Evolutionary conservation across 1,140 invertebrate genomes (phyloP), one percentile per base, ranked within the genome.

Genomic region (Lerema accius): DNA sequence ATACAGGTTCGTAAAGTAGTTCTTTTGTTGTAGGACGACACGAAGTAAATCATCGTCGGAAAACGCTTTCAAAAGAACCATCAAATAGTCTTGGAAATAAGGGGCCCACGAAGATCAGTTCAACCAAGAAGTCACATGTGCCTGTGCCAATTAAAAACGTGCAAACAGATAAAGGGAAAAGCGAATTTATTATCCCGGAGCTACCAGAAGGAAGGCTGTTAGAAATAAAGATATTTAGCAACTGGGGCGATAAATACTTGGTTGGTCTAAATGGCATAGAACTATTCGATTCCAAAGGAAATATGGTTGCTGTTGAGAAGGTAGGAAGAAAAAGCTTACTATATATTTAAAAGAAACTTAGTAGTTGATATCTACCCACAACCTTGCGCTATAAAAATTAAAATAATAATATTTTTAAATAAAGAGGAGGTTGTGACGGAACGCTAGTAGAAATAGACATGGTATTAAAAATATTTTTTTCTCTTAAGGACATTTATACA

Each of bases 241-340:
- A 96, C 13, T 97, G 96, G 96, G 96, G 96, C n/a, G 96, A 97
- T 79, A 93, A 94, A 69, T 93, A 95, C 88, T 95, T 95, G 73
- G 93, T 97, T 46, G 96, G 96, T 7, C 80, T 97, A 9, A 96
- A 96, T 77, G 96, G 96, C 0, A 93, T 97, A 37, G 96, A 97
- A 86, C 88, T 97, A 55, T 97, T 96, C 80, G 93, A 93, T 58
- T 84, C 83, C 51, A 91, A 91, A 43, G 96, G 96, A 5, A 89
- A 93, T 67, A 84, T 92, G 4, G 91, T 93, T 2, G 69, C 81
- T 46, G 85, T 94, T 50, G 89, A 91, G 78, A 91, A 93, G 84
- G 93, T 94, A 82, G 69, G 28, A 39, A 3, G 4, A 49, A 1
- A 56, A n/a, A n/a, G n/a, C n/a, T n/a, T n/a, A n/a, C n/a, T n/a